phyloP scores from a whole-genome alignment of 2,888 invertebrate species.

The Cantharis lateralis region DNA sequence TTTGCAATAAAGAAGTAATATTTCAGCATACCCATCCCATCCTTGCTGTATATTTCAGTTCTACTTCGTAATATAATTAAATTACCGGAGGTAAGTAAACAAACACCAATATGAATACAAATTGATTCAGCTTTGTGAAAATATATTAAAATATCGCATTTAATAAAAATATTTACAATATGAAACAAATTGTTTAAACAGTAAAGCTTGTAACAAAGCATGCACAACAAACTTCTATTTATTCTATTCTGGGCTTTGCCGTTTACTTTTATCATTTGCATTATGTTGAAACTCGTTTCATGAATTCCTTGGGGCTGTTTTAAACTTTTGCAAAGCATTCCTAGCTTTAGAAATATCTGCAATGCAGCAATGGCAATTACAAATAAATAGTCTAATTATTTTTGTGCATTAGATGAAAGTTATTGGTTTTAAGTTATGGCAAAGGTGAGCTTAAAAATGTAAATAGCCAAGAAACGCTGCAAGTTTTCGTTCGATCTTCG shows the following conservation, averaged over 20 bases:
- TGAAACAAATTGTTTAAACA: neutral
- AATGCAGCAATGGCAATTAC: neutral
- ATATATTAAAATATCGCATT: neutral
- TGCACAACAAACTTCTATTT: constrained; percentile 4
- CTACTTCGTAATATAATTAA: neutral
- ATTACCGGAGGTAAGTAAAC: neutral
- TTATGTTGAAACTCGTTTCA: constrained; percentile 7
- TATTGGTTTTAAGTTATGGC: neutral
- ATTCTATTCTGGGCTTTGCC: constrained; percentile 3
- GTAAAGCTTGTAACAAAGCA: neutral
- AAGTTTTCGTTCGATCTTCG: neutral
- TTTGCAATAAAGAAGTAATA: neutral
- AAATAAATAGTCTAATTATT: neutral
- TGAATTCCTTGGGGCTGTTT: neutral
- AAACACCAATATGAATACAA: neutral
- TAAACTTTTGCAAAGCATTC: constrained; percentile 7
- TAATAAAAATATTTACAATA: neutral
- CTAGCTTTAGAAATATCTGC: constrained; percentile 5
- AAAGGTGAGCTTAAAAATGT: neutral
- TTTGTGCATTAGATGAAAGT: neutral
- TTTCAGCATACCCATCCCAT: neutral
- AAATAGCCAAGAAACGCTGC: neutral
- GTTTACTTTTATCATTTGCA: constrained; percentile 10
- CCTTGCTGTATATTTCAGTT: neutral
- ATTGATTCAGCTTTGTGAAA: neutral